Evolutionary conservation across 1,140 invertebrate species (phyloP), one percentile per base, ranked within the genome.

Genomic region (Triops longicaudatus): DNA sequence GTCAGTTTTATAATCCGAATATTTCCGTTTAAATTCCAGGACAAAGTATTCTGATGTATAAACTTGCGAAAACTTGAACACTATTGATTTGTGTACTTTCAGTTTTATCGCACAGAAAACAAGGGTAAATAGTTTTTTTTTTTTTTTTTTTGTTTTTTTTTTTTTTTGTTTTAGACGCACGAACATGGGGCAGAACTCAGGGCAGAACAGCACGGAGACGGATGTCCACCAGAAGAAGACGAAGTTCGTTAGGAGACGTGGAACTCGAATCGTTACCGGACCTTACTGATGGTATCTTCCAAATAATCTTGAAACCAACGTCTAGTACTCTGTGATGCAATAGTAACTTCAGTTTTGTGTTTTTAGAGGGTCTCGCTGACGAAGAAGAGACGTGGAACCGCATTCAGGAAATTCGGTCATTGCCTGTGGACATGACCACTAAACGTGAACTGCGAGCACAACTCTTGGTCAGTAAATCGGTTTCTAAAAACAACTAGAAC

Each of bases 311-410:
- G 6, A 10, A 22, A 5, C 6, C 14, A 14, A 14, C 14, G 22
- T 22, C 17, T 22, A n/a, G n/a, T n/a, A n/a, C n/a, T n/a, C 22
- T 14, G 1, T 7, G 37, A 7, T 63, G n/a, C n/a, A n/a, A n/a
- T n/a, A n/a, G n/a, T n/a, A n/a, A n/a, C n/a, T n/a, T n/a, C n/a
- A n/a, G n/a, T n/a, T n/a, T n/a, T n/a, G n/a, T n/a, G n/a, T n/a
- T n/a, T n/a, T 37, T 28, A 22, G 26, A 28, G 83, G 91, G 91
- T 84, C 85, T 92, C 72, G 91, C 91, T 7, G 93, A 93, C 80
- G 92, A 94, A 83, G 90, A 92, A 82, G 87, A 90, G 11, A 92
- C 91, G 10, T 93, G 92, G 92, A 91, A 93, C 81, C 91, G 93
- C 85, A 92, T 94, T 44, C 92, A 92, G 89, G 89, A 91, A 81